Conservation (phyloP, 1,140 invertebrate genomes). For the Orchesella cincta region DNA sequence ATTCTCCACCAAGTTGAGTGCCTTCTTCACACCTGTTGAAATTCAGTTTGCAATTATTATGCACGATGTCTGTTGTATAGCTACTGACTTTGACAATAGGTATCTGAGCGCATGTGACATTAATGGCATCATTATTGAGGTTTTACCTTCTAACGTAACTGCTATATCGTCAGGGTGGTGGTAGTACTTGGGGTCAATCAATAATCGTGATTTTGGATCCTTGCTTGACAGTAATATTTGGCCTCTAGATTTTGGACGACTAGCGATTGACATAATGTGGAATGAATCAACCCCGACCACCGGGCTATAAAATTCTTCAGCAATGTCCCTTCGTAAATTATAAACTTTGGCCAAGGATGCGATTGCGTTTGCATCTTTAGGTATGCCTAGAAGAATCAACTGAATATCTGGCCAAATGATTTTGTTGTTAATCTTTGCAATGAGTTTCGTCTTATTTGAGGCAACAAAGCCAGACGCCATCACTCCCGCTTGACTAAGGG, state of each 20-base stretch:
- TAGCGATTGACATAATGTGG: slow-evolving; percentile 48
- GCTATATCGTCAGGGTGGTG: slow-evolving; percentile 50
- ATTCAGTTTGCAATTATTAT: too few species aligned
- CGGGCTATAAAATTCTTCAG: slow-evolving; percentile 44
- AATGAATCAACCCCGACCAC: slow-evolving; percentile 44
- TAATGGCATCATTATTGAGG: neutral
- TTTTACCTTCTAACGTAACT: slow-evolving; percentile 51
- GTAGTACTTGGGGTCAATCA: slow-evolving; percentile 53
- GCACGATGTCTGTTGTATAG: too few species aligned
- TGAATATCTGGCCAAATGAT: slow-evolving; percentile 47
- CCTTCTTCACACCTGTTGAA: slow-evolving; percentile 38
- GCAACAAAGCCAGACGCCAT: slow-evolving; percentile 42
- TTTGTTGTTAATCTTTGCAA: slow-evolving; percentile 6
- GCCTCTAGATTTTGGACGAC: slow-evolving; percentile 51
- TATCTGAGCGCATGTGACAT: too few species aligned
- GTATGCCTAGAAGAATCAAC: slow-evolving; percentile 39
- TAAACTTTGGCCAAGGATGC: slow-evolving; percentile 33
- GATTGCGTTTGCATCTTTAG: slow-evolving; percentile 32
- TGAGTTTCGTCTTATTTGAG: slow-evolving; percentile 34
- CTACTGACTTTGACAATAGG: too few species aligned
- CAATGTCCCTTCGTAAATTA: slow-evolving; percentile 38
- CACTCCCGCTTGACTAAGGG: slow-evolving; percentile 41
- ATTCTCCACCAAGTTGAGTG: slow-evolving; percentile 40
- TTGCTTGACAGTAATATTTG: slow-evolving; percentile 45
- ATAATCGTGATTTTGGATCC: slow-evolving; percentile 48